Evolutionary conservation across 2,797 vertebrate species (phyloP), one percentile per base, ranked within the genome.

Genomic region (Hippoglossus hippoglossus): DNA sequence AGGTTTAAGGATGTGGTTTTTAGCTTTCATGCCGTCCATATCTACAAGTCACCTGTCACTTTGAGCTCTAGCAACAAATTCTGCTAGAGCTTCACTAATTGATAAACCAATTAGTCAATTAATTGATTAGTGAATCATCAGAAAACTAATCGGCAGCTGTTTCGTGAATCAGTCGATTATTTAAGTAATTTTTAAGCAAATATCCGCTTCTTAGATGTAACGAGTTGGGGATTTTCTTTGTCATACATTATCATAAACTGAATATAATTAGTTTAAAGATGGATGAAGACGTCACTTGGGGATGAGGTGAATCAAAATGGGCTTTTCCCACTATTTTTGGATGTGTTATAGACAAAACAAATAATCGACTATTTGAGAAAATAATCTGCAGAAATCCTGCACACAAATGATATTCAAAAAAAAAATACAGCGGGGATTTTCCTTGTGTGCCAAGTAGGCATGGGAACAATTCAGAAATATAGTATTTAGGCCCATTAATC

Each of bases 401-500:
- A n/a, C 19, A 21, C 19, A 21, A 21, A 49, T 67, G 34, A 77
- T 49, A 52, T 55, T 53, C 73, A 4, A 3, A 39, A 39, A 31
- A 31, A 5, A 52, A 85, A 78, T 63, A 49, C 52, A 60, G 19
- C 36, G 50, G 63, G 52, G 39, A 49, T 73, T 68, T 63, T 51
- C 57, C 67, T 24, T 21, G 9, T 51, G 70, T 16, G 53, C 53
- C 51, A 25, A 74, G 31, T 61, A 10, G 61, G 44, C 79, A 34
- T 64, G 63, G 68, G 71, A 62, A 65, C 31, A 51, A 71, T 79
- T 60, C 77, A 80, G 57, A 77, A 71, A 63, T 80, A 73, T 61
- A 72, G 67, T 49, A 82, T 87, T 82, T 80, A 76, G 73, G 65
- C 63, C 71, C 69, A 82, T 88, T 84, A 87, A 87, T 89, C 73